Evolutionary conservation across 2,113 vertebrate species (phyloP).

Genomic region (Zonotrichia leucophrys): DNA sequence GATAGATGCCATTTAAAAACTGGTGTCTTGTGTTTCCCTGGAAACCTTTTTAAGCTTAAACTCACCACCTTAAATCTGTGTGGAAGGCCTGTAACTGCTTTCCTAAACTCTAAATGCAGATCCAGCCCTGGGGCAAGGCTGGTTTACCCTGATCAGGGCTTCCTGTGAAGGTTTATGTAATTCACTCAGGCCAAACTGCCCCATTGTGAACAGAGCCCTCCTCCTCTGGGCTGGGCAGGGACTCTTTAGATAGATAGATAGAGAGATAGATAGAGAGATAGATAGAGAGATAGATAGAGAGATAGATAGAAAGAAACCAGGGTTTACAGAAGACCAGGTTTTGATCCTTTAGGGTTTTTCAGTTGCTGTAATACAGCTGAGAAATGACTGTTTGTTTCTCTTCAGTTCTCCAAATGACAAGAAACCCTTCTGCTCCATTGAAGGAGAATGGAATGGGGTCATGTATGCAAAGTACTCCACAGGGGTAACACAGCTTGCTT

Average conservation of each 20-base stretch:
- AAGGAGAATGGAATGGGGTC: slow-evolving; percentile 98
- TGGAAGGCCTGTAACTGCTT: background rate
- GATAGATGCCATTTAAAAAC: background rate
- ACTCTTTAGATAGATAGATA: too few relatives aligned
- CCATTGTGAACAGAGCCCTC: background rate
- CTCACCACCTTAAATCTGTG: background rate
- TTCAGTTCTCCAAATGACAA: slow-evolving; percentile 93
- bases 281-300: too few relatives aligned
- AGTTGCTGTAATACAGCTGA: background rate
- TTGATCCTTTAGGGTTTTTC: background rate
- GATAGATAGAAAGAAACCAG: background rate
- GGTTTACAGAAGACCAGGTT: background rate
- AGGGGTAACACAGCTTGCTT: slow-evolving; percentile 80
- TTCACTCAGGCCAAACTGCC: background rate
- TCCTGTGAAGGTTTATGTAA: background rate
- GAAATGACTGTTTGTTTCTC: slow-evolving; percentile 22
- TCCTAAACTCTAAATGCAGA: background rate
- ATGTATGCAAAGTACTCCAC: slow-evolving; percentile 93
- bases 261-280: too few relatives aligned
- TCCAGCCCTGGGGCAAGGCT: background rate
- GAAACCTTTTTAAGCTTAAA: background rate
- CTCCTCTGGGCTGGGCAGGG: background rate
- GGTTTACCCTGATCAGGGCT: background rate
- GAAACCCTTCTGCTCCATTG: slow-evolving; percentile 94
- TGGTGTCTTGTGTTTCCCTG: background rate